Percentiles rank a stretch among this genome's conserved stretches.
Conservation (phyloP, 2,113 vertebrate species). For the Pseudopipra pipra region DNA sequence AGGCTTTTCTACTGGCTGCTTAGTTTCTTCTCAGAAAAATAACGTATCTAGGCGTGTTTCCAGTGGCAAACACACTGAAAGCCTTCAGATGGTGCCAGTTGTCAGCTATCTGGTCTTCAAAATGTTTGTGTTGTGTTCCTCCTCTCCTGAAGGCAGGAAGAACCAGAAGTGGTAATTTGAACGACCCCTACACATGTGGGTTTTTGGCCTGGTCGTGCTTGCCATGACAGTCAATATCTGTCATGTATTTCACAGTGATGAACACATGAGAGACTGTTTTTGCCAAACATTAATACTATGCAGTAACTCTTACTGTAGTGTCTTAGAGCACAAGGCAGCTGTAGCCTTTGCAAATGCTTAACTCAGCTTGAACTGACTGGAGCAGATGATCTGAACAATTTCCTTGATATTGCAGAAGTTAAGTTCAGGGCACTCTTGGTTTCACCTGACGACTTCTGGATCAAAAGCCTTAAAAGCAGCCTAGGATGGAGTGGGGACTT, state of each 20-base stretch:
- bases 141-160: neutral
- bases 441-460: neutral
- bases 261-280: neutral
- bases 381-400: neutral
- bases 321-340: neutral
- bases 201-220: neutral
- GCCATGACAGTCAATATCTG: neutral
- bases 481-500: neutral
- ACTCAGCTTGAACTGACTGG: neutral
- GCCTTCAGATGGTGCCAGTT: neutral
- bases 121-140: neutral
- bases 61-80: neutral
- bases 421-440: neutral
- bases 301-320: neutral
- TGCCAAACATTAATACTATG: neutral
- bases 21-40: neutral
- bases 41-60: fast-evolving
- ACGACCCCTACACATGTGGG: neutral
- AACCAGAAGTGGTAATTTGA: neutral
- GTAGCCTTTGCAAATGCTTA: neutral
- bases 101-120: neutral
- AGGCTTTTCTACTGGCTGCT: neutral
- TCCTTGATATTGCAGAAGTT: neutral
- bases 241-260: neutral
- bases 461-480: neutral